Conservation (phyloP, 35 echinoderm and acorn worm genomes). For the Ptychodera flava region DNA sequence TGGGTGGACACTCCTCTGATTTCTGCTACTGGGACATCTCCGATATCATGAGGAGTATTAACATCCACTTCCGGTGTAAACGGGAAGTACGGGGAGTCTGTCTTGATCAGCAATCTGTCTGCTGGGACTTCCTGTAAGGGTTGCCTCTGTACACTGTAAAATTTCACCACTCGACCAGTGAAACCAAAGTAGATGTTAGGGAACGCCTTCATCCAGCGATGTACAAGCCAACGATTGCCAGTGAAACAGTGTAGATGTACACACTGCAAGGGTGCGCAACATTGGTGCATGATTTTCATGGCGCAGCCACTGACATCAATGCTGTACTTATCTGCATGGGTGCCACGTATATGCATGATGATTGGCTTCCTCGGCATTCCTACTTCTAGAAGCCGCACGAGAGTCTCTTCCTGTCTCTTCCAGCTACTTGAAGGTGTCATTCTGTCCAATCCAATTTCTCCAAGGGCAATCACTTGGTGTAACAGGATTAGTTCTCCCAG, state of each 20-base stretch:
- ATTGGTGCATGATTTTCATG: neutral
- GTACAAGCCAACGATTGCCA: neutral
- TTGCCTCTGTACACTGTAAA: slow-evolving; percentile 2
- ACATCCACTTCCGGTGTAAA: neutral
- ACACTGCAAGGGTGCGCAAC: neutral
- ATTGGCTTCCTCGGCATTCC: neutral
- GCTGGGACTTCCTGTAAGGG: slow-evolving; percentile 7
- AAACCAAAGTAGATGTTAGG: slow-evolving; percentile 24
- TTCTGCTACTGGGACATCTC: neutral
- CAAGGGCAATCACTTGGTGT: slow-evolving; percentile 6
- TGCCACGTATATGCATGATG: neutral
- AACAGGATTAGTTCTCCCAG: neutral
- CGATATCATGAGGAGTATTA: neutral
- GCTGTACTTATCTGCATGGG: neutral
- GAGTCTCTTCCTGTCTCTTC: slow-evolving; percentile 1
- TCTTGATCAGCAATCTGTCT: slow-evolving; percentile 14
- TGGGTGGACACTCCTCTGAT: neutral
- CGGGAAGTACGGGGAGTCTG: slow-evolving; percentile 30
- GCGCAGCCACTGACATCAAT: neutral
- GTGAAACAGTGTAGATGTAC: slow-evolving; percentile 34
- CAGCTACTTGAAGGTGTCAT: neutral
- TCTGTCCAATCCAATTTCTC: slow-evolving; percentile 30
- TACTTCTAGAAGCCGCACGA: neutral
- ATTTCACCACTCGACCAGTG: slow-evolving; percentile 14
- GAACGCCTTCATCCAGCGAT: slow-evolving; percentile 16